Conservation (phyloP, 2,113 vertebrate species). For the Pedetes capensis region DNA sequence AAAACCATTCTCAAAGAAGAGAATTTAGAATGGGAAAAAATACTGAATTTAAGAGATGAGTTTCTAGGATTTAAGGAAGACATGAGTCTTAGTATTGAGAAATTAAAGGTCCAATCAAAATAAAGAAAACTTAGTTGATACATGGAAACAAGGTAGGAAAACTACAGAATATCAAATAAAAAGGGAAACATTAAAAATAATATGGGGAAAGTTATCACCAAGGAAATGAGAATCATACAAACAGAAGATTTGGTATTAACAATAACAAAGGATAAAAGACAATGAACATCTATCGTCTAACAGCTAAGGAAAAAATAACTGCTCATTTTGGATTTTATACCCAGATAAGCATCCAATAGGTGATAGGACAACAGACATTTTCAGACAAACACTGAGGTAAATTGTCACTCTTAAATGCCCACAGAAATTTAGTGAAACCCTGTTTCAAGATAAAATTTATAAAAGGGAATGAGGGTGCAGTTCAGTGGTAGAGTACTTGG, state of each 20-base stretch:
- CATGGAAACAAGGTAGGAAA: neutral
- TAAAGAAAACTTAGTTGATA: neutral
- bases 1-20: neutral
- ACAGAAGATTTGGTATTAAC: neutral
- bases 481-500: too few relatives aligned
- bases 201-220: neutral
- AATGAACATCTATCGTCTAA: neutral
- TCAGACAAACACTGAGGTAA: neutral
- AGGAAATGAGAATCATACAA: neutral
- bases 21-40: neutral
- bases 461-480: too few relatives aligned
- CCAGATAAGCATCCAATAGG: neutral
- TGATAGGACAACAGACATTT: neutral
- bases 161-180: neutral
- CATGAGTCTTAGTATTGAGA: neutral
- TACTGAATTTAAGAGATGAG: neutral
- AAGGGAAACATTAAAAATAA: neutral
- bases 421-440: neutral
- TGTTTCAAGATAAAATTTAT: too few relatives aligned
- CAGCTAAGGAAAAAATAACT: neutral
- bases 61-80: neutral
- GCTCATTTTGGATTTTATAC: neutral
- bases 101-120: neutral
- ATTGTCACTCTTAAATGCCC: neutral
- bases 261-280: neutral